phyloP scores from a whole-genome alignment of 2,113 vertebrate species.

The Anoura caudifer region DNA sequence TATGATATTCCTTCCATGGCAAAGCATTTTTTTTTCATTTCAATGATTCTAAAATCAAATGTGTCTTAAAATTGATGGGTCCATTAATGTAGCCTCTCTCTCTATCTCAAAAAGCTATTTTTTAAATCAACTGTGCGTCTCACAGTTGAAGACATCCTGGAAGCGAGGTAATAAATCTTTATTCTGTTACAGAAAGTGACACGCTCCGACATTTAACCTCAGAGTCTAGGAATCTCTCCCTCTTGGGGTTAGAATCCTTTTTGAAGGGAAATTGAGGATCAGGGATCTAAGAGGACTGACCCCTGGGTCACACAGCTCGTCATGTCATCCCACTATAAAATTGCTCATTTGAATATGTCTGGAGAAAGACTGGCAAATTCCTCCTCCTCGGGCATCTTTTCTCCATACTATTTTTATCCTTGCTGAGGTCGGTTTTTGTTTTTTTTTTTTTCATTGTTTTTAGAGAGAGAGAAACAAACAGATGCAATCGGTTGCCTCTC shows the following conservation, averaged over 20 bases:
- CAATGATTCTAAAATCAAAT: background rate
- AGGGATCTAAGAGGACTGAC: background rate
- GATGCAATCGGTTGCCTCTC: too few species aligned
- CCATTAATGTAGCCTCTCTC: background rate
- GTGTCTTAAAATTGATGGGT: background rate
- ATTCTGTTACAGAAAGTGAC: background rate
- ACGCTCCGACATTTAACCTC: background rate
- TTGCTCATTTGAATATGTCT: background rate
- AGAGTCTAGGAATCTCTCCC: background rate
- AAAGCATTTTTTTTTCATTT: background rate
- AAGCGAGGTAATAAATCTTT: slow-evolving; percentile 12
- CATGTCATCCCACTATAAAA: background rate
- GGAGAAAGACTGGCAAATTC: background rate
- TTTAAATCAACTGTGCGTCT: background rate
- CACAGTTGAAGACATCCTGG: background rate
- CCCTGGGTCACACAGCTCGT: background rate
- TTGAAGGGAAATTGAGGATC: background rate
- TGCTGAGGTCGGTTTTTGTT: too few species aligned
- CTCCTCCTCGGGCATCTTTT: background rate
- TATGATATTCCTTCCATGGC: background rate
- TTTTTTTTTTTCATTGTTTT: too few species aligned
- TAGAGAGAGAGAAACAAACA: too few species aligned
- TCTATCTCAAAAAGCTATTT: background rate
- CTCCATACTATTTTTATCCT: background rate
- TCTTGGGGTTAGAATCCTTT: background rate